Conservation (phyloP, 2,113 vertebrate genomes). For the Agapornis roseicollis region DNA sequence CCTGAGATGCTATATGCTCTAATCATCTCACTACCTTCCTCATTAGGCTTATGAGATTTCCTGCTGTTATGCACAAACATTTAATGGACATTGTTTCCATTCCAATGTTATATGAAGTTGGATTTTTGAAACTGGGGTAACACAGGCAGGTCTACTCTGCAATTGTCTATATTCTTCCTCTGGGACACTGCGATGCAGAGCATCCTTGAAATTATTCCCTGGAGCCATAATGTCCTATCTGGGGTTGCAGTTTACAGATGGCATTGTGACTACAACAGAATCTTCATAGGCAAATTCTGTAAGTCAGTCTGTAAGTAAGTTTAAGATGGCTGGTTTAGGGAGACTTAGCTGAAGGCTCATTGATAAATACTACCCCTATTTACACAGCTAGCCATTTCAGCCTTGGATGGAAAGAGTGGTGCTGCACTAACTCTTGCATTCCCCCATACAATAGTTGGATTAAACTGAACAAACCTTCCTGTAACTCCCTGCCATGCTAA, state of each 20-base stretch:
- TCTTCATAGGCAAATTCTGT: neutral
- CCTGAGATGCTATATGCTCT: neutral
- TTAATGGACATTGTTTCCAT: neutral
- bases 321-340: neutral
- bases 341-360: neutral
- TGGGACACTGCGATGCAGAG: neutral
- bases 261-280: neutral
- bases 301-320: neutral
- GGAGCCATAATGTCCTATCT: neutral
- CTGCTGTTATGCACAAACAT: neutral
- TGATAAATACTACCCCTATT: neutral
- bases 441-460: neutral
- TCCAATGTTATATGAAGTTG: neutral
- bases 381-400: neutral
- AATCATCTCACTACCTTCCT: neutral
- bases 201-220: neutral
- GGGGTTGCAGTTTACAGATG: neutral
- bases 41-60: neutral
- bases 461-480: neutral
- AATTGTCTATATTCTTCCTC: neutral
- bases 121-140: neutral
- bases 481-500: neutral
- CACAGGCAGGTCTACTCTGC: neutral
- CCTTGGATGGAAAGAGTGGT: neutral
- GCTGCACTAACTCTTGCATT: neutral